These are phyloP conservation scores for Maconellicoccus hirsutus DNA, from an alignment of 1,140 invertebrate species.

Conservation along the genomic window DNA sequence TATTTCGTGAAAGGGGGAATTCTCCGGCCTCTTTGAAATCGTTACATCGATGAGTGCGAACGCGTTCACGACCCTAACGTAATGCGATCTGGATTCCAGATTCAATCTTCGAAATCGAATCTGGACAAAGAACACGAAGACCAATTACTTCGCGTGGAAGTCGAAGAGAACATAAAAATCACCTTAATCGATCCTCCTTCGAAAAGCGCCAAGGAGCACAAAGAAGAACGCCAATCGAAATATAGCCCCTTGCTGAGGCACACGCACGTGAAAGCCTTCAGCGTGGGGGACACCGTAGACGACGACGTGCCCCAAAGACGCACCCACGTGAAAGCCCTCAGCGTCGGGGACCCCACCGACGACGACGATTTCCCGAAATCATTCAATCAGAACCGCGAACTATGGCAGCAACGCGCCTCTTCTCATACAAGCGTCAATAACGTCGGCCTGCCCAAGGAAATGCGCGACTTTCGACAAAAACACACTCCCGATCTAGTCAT, in stretches of 20 bases:
- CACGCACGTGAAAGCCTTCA: constrained; percentile 40
- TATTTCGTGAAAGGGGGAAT: too few species aligned
- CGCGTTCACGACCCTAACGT: too few species aligned
- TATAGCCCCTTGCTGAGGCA: background rate
- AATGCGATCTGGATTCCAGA: too few species aligned
- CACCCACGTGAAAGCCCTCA: constrained; percentile 40
- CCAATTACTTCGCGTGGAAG: background rate
- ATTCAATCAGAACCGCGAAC: constrained; percentile 43
- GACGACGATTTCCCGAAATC: constrained; percentile 25
- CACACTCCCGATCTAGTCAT: constrained; percentile 75
- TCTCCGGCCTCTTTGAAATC: too few species aligned
- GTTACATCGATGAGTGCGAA: too few species aligned
- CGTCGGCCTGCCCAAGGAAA: background rate
- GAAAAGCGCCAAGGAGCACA: background rate
- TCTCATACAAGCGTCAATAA: constrained; percentile 35
- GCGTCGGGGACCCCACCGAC: constrained; percentile 34
- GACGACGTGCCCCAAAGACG: constrained; percentile 16
- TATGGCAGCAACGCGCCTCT: constrained; percentile 48
- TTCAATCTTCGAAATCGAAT: background rate
- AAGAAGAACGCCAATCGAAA: background rate
- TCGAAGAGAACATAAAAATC: constrained; percentile 14
- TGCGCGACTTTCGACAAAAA: constrained; percentile 34
- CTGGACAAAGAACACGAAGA: background rate
- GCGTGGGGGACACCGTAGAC: constrained; percentile 34
- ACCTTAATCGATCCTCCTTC: constrained; percentile 7